A percentile compares a stretch with the other conserved stretches of the same genome.
Conservation (phyloP, 2,113 vertebrate species). For the Leucopsar rothschildi region DNA sequence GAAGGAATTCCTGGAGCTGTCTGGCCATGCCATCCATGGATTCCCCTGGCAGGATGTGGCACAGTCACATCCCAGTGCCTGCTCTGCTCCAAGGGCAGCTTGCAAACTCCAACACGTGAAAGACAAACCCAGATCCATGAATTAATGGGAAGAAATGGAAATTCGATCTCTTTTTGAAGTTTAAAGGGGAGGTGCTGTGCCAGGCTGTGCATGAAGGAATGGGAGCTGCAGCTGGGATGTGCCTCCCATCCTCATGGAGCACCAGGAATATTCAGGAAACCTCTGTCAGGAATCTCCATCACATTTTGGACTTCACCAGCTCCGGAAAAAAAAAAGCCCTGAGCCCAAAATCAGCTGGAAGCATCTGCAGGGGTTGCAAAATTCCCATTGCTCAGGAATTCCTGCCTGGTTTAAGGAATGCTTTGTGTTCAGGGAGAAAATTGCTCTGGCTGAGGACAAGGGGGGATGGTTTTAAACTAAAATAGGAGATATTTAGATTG, state of each 20-base stretch:
- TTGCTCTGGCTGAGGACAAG: fast-evolving
- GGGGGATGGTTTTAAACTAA: neutral
- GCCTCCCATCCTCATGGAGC: fast-evolving
- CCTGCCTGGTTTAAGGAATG: neutral
- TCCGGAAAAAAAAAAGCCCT: neutral
- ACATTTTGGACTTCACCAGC: fast-evolving
- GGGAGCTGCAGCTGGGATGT: neutral
- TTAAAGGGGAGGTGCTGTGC: neutral
- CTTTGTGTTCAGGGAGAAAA: neutral
- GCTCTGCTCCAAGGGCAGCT: neutral
- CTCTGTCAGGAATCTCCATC: neutral
- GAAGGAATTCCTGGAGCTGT: neutral
- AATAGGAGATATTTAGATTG: neutral
- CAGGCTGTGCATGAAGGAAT: fast-evolving
- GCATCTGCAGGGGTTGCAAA: neutral
- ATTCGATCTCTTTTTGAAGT: neutral
- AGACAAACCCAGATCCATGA: neutral
- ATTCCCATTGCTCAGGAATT: neutral
- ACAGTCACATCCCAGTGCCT: fast-evolving
- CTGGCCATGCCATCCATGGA: fast-evolving
- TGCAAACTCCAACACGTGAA: neutral
- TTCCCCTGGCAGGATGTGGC: neutral
- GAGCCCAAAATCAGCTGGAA: neutral
- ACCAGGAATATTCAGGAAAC: neutral
- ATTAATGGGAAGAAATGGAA: neutral